Evolutionary conservation across 2,888 invertebrate species (phyloP).

Genomic region (Pterobdella sp.): DNA sequence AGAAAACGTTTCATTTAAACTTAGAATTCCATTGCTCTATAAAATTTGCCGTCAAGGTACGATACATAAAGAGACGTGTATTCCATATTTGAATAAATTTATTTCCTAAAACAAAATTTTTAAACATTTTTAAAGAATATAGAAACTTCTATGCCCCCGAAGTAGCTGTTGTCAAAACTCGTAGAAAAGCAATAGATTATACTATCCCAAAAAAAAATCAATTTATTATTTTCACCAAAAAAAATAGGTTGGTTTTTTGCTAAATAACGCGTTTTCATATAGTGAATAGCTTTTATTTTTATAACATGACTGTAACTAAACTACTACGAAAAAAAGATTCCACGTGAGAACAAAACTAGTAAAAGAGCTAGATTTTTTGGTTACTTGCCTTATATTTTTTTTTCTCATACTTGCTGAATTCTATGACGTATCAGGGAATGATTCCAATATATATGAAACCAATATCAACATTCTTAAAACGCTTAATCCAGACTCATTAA

Average conservation of each 20-base stretch:
- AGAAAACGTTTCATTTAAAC: background rate
- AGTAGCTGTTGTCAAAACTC: background rate
- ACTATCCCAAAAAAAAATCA: constrained; percentile 11
- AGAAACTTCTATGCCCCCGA: background rate
- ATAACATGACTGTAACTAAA: background rate
- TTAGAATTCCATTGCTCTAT: background rate
- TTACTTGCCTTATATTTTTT: background rate
- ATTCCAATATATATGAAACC: background rate
- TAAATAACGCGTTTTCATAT: too few relatives aligned
- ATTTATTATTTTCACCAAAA: background rate
- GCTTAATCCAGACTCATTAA: too few relatives aligned
- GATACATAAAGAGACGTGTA: too few relatives aligned
- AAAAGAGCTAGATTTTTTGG: background rate
- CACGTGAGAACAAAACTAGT: background rate
- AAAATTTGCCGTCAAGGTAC: background rate
- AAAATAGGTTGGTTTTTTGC: background rate
- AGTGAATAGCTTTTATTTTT: background rate
- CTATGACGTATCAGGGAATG: background rate
- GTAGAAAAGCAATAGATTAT: constrained; percentile 9
- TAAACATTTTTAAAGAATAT: too few relatives aligned
- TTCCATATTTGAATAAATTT: too few relatives aligned
- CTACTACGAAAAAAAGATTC: background rate
- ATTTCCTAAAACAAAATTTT: too few relatives aligned
- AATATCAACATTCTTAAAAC: background rate
- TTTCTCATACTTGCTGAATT: background rate